Evolutionary conservation across 2,113 vertebrate genomes (phyloP), one percentile per base, ranked within the genome.

Genomic region (Solenodon paradoxus): DNA sequence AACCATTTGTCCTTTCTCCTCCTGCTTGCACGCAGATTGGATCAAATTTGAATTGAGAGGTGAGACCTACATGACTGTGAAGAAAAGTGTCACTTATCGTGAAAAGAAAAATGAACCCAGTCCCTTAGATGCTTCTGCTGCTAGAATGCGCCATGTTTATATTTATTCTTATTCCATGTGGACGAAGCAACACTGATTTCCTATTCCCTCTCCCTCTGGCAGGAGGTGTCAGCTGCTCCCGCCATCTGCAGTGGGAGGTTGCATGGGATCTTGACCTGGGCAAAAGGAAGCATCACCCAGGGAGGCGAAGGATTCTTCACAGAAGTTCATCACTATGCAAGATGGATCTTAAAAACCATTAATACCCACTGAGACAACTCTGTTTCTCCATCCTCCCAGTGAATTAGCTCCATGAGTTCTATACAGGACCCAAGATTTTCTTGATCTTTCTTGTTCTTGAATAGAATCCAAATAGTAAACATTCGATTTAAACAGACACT

Each of bases 181-280:
- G 24, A 75, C 85, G 74, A 63, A 42, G 11, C 16, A n/a, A 38
- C 12, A 45, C 0, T 92, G 53, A 90, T 26, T 9, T 71, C 26
- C 51, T 66, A 0, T 84, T 77, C 4, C 16, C 12, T 86, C 26
- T 28, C 32, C 94, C 30, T 55, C 66, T 49, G 22, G 17, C 83
- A 97, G 95, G 97, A 97, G 78, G 95, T 97, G 15, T 80, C 97
- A 8, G 97, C 97, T 10, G 83, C 94, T 69, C 97, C 95, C 0
- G 96, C 97, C 53, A 45, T 97, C 92, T 97, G 97, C 4, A 0
- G 2, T 42, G 97, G 97, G 28, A 81, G 96, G 12, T 1, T 97
- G 2, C 71, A 95, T 30, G 96, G 97, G 63, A 92, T 97, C 80
- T 53, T 97, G 83, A 87, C 94, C 38, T 96, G 96, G 97, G 42